Evolutionary conservation across 2,797 vertebrate species (phyloP).

Genomic region (Perdix hodgsoniae): DNA sequence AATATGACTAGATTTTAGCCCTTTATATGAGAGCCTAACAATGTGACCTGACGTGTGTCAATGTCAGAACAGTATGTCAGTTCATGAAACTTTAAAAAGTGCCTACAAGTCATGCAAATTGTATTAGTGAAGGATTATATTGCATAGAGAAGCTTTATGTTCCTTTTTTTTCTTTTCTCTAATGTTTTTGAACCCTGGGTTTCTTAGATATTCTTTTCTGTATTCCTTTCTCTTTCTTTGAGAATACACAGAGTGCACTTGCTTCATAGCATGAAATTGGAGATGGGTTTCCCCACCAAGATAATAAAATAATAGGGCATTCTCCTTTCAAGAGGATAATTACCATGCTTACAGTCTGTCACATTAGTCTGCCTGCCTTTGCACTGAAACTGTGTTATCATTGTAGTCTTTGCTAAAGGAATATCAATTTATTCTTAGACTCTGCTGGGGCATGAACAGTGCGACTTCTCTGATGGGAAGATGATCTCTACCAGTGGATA

Average conservation of each 20-base stretch:
- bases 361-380: not conserved
- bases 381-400: accelerated
- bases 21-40: not conserved
- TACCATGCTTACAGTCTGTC: accelerated
- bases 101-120: not conserved
- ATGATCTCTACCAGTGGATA: not conserved
- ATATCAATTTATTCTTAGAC: not conserved
- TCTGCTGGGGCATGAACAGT: not conserved
- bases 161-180: not conserved
- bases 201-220: not conserved
- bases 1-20: not conserved
- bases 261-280: not conserved
- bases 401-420: not conserved
- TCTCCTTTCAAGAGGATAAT: not conserved
- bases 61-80: not conserved
- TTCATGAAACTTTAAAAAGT: not conserved
- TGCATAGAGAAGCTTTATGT: not conserved
- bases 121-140: not conserved
- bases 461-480: no score
- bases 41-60: not conserved
- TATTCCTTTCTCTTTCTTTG: not conserved
- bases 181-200: accelerated
- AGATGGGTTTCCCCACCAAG: accelerated
- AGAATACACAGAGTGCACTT: not conserved
- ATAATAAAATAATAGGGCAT: not conserved